A percentile compares a stretch with the other conserved stretches of the same genome.
Evolutionary conservation across 2,113 vertebrate genomes (phyloP).

Genomic region (Crotalus viridis): DNA sequence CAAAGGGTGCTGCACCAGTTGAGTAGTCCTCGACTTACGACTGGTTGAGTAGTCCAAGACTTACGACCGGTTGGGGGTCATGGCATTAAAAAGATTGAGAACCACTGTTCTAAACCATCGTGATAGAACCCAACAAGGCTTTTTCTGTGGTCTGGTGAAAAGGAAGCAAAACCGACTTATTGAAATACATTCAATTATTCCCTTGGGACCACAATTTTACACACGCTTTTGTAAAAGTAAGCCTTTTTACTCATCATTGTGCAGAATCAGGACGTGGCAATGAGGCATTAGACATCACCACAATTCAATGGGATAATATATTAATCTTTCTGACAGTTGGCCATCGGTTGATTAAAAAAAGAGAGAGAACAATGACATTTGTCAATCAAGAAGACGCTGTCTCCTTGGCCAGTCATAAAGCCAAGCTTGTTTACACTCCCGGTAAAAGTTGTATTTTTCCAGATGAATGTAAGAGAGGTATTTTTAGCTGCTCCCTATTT

Average conservation of each 20-base stretch:
- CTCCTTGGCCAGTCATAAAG: not conserved
- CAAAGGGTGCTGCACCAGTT: too few species aligned
- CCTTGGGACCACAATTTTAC: not conserved
- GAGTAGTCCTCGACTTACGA: too few species aligned
- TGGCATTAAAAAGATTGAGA: too few species aligned
- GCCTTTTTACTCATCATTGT: not conserved
- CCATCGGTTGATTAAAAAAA: not conserved
- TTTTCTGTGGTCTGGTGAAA: not conserved
- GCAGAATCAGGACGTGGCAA: too few species aligned
- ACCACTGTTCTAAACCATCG: not conserved
- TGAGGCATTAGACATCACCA: not conserved
- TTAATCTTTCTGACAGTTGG: not conserved
- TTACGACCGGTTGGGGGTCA: too few species aligned
- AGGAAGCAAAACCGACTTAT: not conserved
- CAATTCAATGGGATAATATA: not conserved
- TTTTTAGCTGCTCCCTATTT: not conserved
- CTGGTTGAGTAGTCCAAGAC: too few species aligned
- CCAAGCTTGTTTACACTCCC: not conserved
- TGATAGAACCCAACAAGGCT: not conserved
- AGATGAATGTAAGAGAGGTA: not conserved
- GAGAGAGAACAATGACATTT: not conserved
- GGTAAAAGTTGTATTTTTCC: not conserved
- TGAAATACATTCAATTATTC: not conserved
- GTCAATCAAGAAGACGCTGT: rapidly evolving
- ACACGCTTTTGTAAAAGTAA: not conserved